These are phyloP conservation scores for Elysia crispata DNA, from an alignment of 2,888 invertebrate genomes.

Conservation along the genomic window DNA sequence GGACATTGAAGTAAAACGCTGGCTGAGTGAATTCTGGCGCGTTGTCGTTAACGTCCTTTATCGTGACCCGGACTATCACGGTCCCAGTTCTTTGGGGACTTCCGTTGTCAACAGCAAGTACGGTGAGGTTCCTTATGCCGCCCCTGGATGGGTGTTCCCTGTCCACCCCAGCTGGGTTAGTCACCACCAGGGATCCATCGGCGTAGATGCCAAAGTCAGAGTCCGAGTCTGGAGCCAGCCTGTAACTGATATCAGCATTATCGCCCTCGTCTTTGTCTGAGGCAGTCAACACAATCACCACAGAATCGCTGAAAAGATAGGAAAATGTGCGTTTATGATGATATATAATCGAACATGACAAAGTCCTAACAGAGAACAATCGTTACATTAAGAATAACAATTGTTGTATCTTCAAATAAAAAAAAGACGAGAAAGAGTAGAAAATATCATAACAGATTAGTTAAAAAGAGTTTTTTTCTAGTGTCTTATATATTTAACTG, in stretches of 20 bases:
- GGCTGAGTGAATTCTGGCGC: slow-evolving; percentile 48
- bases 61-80: slow-evolving; percentile 49
- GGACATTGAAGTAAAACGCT: slow-evolving; percentile 49
- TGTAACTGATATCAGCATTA: slow-evolving; percentile 50
- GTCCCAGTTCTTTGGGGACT: slow-evolving; percentile 57
- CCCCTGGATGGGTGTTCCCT: slow-evolving; percentile 42
- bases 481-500: too few species aligned
- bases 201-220: slow-evolving; percentile 43
- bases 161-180: slow-evolving; percentile 38
- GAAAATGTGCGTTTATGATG: neutral
- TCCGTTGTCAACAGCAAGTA: slow-evolving; percentile 62
- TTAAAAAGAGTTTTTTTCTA: too few species aligned
- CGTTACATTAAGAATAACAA: too few species aligned
- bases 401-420: too few species aligned
- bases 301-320: neutral
- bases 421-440: too few species aligned
- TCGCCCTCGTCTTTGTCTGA: slow-evolving; percentile 55
- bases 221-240: slow-evolving; percentile 22
- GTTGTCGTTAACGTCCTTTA: slow-evolving; percentile 54
- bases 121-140: slow-evolving; percentile 39
- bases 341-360: too few species aligned
- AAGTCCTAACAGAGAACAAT: too few species aligned
- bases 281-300: slow-evolving; percentile 57
- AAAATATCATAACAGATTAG: too few species aligned
- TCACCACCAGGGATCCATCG: slow-evolving; percentile 38